phyloP scores from a whole-genome alignment of 2,113 vertebrate genomes.

The Ptychochromis oligacanthus region DNA sequence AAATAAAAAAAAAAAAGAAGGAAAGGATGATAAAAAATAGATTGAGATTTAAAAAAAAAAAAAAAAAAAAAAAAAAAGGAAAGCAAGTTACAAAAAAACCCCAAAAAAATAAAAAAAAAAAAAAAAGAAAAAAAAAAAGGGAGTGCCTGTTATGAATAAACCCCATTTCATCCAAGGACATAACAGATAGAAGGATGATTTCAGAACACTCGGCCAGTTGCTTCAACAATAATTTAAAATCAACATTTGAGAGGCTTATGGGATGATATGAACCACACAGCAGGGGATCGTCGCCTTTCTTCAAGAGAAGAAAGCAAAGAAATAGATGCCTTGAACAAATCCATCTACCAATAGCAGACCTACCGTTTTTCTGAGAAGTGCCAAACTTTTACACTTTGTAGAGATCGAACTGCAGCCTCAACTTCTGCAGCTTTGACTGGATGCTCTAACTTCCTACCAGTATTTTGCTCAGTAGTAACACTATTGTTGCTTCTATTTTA shows the following conservation, averaged over 20 bases:
- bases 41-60: no score
- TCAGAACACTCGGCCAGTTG: neutral
- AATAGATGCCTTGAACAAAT: neutral
- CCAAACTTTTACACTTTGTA: neutral
- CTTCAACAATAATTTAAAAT: conserved; percentile 6
- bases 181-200: neutral
- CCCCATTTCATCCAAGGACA: neutral
- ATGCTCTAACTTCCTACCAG: neutral
- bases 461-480: neutral
- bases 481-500: neutral
- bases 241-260: neutral
- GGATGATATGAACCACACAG: neutral
- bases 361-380: neutral
- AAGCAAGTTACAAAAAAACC: no score
- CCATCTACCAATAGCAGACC: neutral
- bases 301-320: neutral
- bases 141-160: neutral
- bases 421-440: neutral
- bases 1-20: no score
- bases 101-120: no score
- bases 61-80: no score
- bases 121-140: neutral
- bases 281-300: neutral
- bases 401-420: neutral
- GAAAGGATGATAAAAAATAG: no score